Conservation (phyloP, 2,888 invertebrate genomes). For the Aphrophora alni region DNA sequence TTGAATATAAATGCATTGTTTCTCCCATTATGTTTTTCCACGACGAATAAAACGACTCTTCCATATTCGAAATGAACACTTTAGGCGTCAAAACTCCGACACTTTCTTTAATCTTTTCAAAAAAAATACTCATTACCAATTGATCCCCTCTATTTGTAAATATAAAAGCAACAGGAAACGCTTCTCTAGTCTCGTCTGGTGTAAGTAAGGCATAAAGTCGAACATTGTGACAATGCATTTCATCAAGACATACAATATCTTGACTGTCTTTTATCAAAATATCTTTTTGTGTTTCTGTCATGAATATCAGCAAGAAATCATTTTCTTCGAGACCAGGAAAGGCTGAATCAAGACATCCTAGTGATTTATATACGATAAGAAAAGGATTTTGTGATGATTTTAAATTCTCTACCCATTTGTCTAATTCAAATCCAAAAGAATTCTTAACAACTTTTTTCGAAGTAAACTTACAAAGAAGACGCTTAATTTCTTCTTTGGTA, state of each 20-base stretch:
- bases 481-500: not conserved
- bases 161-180: conserved; percentile 46
- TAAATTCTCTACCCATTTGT: conserved; percentile 45
- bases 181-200: conserved; percentile 49
- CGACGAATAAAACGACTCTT: conserved; percentile 46
- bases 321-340: conserved; percentile 30
- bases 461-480: too few species aligned
- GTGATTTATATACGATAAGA: conserved; percentile 13
- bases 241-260: conserved; percentile 50
- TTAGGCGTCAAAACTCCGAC: conserved; percentile 42
- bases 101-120: conserved; percentile 40
- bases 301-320: conserved; percentile 51
- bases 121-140: conserved; percentile 40
- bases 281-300: conserved; percentile 49
- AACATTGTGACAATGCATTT: conserved; percentile 49
- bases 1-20: conserved; percentile 45
- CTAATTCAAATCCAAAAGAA: conserved; percentile 39
- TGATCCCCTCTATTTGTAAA: conserved; percentile 44
- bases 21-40: conserved; percentile 47
- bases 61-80: conserved; percentile 51
- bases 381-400: conserved; percentile 1
- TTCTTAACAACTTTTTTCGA: not conserved
- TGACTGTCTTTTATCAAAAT: conserved; percentile 48
- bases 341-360: not conserved
- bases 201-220: conserved; percentile 46